Conservation (phyloP, 2,888 invertebrate species). For the Conops quadrifasciatus region DNA sequence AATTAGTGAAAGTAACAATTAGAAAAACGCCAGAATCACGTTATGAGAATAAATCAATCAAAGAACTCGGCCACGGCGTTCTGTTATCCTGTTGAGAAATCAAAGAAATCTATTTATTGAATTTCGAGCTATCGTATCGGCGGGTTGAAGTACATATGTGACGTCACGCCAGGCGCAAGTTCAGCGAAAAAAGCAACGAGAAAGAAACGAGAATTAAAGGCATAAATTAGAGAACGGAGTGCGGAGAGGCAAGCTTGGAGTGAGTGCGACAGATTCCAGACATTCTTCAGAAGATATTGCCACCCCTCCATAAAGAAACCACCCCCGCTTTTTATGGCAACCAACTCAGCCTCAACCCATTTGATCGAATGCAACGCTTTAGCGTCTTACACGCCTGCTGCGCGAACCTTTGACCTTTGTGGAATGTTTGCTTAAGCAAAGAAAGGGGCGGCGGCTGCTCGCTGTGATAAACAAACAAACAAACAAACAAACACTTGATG, state of each 20-base stretch:
- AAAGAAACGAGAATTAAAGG: conserved; percentile 2
- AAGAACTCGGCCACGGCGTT: conserved; percentile 44
- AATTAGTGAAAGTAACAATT: too few relatives aligned
- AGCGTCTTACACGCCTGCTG: neutral
- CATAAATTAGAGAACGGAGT: neutral
- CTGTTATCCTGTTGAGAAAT: conserved; percentile 62
- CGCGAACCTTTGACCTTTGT: conserved; percentile 29
- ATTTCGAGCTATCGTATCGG: conserved; percentile 49
- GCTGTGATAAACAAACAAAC: too few relatives aligned
- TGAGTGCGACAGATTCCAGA: conserved; percentile 1
- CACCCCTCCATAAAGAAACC: neutral
- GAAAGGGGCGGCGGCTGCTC: neutral
- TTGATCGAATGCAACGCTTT: neutral
- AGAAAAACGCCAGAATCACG: neutral
- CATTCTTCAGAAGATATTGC: neutral
- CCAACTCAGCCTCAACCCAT: neutral
- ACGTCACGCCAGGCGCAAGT: conserved; percentile 35
- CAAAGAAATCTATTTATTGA: conserved; percentile 64
- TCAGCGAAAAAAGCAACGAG: neutral
- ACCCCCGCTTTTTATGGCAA: neutral
- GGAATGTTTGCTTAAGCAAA: neutral
- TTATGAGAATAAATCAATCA: conserved; percentile 39
- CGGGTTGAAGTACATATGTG: conserved; percentile 9
- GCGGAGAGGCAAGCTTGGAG: neutral
- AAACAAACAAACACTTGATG: too few relatives aligned